phyloP scores from a whole-genome alignment of 64 coral and sea anemone genomes.

The Trachythela sp. region DNA sequence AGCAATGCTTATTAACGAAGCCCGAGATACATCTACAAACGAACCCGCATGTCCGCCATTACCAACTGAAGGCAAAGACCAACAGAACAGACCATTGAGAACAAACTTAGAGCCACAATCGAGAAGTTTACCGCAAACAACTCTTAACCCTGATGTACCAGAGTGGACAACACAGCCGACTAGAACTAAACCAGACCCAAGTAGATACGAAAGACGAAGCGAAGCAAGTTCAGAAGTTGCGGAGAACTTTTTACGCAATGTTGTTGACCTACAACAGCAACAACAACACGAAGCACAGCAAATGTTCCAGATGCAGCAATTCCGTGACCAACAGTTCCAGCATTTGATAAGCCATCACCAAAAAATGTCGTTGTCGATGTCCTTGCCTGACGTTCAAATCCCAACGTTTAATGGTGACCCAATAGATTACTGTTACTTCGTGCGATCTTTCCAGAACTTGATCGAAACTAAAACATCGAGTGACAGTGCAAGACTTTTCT shows the following conservation, averaged over 20 bases:
- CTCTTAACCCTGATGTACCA: no score
- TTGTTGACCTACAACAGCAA: conserved; percentile 16
- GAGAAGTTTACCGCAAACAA: no score
- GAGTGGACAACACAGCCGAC: no score
- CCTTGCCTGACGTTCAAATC: neutral
- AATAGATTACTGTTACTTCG: neutral
- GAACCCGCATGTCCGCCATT: neutral
- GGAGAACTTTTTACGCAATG: conserved; percentile 8
- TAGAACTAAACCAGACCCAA: no score
- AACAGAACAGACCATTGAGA: no score
- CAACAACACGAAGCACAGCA: neutral
- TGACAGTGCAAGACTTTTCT: neutral
- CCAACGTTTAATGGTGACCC: neutral
- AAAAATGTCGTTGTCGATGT: neutral
- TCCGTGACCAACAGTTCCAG: neutral
- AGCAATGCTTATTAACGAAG: no score
- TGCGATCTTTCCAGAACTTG: neutral
- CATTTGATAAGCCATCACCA: neutral
- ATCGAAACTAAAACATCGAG: neutral
- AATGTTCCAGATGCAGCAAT: neutral
- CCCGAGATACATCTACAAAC: no score
- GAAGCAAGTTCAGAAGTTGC: neutral
- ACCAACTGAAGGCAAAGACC: neutral
- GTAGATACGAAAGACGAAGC: neutral
- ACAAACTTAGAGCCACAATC: no score